Evolutionary conservation across 2,797 vertebrate genomes (phyloP).

Genomic region (Tauraco hartlaubi): DNA sequence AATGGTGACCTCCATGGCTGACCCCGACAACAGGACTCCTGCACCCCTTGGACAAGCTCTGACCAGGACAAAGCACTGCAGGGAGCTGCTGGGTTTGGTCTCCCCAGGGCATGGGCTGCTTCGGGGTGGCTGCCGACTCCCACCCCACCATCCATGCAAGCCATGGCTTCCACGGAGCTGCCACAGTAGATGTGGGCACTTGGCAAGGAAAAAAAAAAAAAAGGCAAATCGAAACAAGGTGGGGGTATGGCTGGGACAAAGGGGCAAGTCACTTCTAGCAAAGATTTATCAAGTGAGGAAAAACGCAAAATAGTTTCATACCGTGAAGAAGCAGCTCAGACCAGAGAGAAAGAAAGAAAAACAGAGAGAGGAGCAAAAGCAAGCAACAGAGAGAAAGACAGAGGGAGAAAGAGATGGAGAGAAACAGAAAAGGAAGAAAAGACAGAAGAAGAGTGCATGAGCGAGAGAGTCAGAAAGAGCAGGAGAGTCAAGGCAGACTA

Average conservation of each 20-base stretch:
- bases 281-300: slow-evolving; percentile 43
- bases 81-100: background rate
- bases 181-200: background rate
- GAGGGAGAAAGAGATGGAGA: slow-evolving; percentile 52
- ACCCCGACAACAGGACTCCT: background rate
- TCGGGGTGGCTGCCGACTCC: background rate
- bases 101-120: background rate
- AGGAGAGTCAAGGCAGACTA: slow-evolving; percentile 92
- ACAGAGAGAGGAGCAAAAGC: slow-evolving; percentile 34
- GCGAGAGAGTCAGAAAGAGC: slow-evolving; percentile 64
- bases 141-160: slow-evolving; percentile 33
- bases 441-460: slow-evolving; percentile 47
- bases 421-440: slow-evolving; percentile 11
- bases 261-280: slow-evolving; percentile 6
- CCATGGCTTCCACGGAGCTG: background rate
- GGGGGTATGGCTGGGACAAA: background rate
- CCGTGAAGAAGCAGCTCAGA: slow-evolving; percentile 84
- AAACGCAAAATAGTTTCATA: slow-evolving; percentile 79
- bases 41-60: background rate
- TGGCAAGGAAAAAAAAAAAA: background rate
- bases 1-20: background rate
- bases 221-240: background rate
- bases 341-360: slow-evolving; percentile 65
- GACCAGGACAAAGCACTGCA: background rate
- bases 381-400: slow-evolving; percentile 41